Percentiles rank a stretch among this genome's conserved stretches.
phyloP scores from a whole-genome alignment of 2,113 vertebrate genomes.

The Nannobrachium achirus region DNA sequence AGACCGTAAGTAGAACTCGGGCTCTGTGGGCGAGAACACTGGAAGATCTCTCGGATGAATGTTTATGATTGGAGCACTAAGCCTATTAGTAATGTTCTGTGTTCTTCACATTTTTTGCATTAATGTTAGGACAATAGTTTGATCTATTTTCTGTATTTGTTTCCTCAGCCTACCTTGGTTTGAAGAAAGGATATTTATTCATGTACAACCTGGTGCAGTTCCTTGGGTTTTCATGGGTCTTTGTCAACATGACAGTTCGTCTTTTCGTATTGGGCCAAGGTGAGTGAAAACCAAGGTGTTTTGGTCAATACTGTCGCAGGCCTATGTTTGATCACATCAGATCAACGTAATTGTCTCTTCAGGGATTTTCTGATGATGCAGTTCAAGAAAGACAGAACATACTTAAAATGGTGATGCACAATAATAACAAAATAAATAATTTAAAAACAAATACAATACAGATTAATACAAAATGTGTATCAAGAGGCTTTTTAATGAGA shows the following conservation, averaged over 20 bases:
- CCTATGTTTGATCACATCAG: too few species aligned
- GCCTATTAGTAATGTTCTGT: background rate
- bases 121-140: background rate
- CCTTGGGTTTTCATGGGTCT: conserved; percentile 95
- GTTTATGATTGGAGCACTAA: background rate
- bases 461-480: too few species aligned
- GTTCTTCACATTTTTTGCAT: background rate
- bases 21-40: background rate
- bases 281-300: conserved; percentile 53
- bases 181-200: conserved; percentile 90
- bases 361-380: background rate
- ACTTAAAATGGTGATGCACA: too few species aligned
- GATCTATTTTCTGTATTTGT: conserved; percentile 1
- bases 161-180: conserved; percentile 69
- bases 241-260: conserved; percentile 93
- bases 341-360: background rate
- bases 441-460: too few species aligned
- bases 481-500: background rate
- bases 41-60: background rate
- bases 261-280: conserved; percentile 93
- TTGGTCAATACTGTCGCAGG: too few species aligned
- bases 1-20: conserved; percentile 88
- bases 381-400: too few species aligned
- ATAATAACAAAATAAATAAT: too few species aligned
- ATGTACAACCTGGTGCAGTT: conserved; percentile 97